These are phyloP conservation scores for Petromus typicus DNA, from an alignment of 2,113 vertebrate species.

Conservation along the genomic window DNA sequence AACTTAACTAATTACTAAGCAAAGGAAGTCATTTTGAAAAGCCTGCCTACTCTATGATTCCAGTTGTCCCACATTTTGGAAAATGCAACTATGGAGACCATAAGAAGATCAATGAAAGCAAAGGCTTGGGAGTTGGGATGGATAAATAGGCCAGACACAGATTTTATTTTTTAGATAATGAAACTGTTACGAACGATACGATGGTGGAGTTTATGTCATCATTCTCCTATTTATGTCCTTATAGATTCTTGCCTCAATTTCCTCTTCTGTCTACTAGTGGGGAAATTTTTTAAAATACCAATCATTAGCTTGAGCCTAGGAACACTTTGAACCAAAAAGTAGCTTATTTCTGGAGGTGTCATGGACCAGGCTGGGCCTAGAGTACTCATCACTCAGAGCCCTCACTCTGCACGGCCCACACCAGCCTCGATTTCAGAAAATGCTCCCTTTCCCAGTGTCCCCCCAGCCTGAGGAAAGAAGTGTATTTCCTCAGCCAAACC, in stretches of 20 bases:
- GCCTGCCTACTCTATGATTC: too few relatives aligned
- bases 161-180: background rate
- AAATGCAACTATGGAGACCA: background rate
- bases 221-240: background rate
- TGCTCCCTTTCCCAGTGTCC: constrained; percentile 32
- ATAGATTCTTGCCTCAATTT: background rate
- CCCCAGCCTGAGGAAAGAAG: constrained; percentile 40
- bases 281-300: background rate
- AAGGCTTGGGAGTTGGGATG: background rate
- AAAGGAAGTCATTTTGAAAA: background rate
- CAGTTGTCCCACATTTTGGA: background rate
- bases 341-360: background rate
- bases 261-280: background rate
- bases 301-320: background rate
- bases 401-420: background rate
- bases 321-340: background rate
- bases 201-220: background rate
- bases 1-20: background rate
- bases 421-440: background rate
- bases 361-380: too few relatives aligned
- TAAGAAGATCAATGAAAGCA: background rate
- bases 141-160: background rate
- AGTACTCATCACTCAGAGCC: background rate
- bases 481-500: constrained; percentile 75
- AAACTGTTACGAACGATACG: background rate